Evolutionary conservation across 1,140 invertebrate genomes (phyloP).

Genomic region (Aphelenchoides avenae): DNA sequence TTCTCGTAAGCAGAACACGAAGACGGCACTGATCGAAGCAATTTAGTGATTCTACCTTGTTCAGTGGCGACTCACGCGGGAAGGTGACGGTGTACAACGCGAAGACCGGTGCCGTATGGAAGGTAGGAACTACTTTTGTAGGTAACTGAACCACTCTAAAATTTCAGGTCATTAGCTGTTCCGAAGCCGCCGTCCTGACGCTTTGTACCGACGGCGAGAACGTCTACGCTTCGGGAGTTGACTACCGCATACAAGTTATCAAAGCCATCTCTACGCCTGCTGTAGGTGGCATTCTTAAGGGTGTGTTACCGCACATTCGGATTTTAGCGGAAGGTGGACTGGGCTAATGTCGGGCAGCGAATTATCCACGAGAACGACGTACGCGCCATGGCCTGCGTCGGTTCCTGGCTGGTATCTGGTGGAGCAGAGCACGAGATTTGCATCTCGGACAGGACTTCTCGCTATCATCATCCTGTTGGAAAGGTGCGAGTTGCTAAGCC

Average conservation of each 20-base stretch:
- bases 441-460: conserved; percentile 27
- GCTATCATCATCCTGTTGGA: conserved; percentile 8
- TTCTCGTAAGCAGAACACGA: conserved; percentile 42
- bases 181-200: conserved; percentile 30
- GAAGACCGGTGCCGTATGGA: conserved; percentile 32
- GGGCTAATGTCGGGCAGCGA: conserved; percentile 35
- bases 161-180: conserved; percentile 30
- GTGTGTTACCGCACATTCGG: not conserved
- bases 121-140: conserved; percentile 16
- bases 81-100: conserved; percentile 35
- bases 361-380: conserved; percentile 41
- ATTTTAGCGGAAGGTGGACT: conserved; percentile 34
- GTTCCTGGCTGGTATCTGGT: conserved; percentile 38
- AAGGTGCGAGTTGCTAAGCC: not conserved
- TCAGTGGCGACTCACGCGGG: conserved; percentile 40
- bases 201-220: conserved; percentile 22
- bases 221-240: conserved; percentile 37
- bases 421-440: conserved; percentile 41
- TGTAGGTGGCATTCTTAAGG: conserved; percentile 10
- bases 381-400: conserved; percentile 20
- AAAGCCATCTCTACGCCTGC: conserved; percentile 5
- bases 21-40: too few species aligned
- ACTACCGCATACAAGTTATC: conserved; percentile 44
- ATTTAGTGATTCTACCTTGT: conserved; percentile 38
- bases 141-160: not conserved